A percentile compares a stretch with the other conserved stretches of the same genome.
Evolutionary conservation across 2,888 invertebrate species (phyloP).

Genomic region (Eupithecia dodoneata): DNA sequence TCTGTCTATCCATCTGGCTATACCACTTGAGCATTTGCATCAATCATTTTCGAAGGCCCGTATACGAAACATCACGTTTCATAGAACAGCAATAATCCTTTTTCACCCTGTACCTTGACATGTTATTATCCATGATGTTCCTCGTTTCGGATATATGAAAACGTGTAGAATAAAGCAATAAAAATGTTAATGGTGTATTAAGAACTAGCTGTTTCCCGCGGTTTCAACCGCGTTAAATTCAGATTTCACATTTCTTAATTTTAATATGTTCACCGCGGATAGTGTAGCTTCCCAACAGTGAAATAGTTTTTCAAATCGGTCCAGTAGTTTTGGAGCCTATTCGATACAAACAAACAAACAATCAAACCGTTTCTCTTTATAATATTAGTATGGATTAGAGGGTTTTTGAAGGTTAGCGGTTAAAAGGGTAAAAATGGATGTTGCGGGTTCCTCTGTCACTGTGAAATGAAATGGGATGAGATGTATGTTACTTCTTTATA

Average conservation of each 20-base stretch:
- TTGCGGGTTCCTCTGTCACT: too few species aligned
- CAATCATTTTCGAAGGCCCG: not conserved
- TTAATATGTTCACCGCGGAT: too few species aligned
- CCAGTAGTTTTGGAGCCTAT: too few species aligned
- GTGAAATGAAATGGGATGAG: too few species aligned
- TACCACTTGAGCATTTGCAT: not conserved
- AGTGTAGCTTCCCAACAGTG: too few species aligned
- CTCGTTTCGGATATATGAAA: slow-evolving; percentile 1
- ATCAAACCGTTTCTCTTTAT: too few species aligned
- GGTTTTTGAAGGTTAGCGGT: not conserved
- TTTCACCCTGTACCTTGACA: slow-evolving; percentile 6
- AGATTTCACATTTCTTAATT: too few species aligned
- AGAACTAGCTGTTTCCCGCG: not conserved
- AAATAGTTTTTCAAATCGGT: too few species aligned
- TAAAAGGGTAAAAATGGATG: not conserved
- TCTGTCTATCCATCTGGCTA: not conserved
- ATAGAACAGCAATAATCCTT: not conserved
- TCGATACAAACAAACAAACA: too few species aligned
- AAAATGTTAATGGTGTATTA: slow-evolving; percentile 1
- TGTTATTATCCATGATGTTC: slow-evolving; percentile 1
- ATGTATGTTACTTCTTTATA: too few species aligned
- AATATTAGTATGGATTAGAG: not conserved
- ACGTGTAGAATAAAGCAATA: not conserved
- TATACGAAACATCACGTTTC: not conserved
- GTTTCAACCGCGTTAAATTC: too few species aligned